Percentiles rank a stretch among this genome's conserved stretches.
phyloP scores from a whole-genome alignment of 2,888 invertebrate species.

The Polyploca ridens region DNA sequence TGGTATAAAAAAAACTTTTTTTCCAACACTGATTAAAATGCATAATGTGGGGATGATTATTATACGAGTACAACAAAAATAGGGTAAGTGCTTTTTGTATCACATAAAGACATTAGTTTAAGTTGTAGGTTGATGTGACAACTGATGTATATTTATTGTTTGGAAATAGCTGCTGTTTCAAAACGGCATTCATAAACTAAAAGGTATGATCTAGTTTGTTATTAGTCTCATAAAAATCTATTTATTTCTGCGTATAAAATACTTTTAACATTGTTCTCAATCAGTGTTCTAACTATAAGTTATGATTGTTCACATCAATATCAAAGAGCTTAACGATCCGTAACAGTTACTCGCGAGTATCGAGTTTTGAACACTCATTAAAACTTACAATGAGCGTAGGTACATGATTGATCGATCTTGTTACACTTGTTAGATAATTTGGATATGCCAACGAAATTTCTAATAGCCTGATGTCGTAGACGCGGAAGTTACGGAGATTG shows the following conservation, averaged over 20 bases:
- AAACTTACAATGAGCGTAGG: background rate
- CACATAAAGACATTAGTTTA: no score
- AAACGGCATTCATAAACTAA: no score
- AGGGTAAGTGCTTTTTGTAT: no score
- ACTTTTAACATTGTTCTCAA: background rate
- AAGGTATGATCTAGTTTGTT: no score
- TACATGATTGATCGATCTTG: constrained; percentile 5
- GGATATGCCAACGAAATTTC: background rate
- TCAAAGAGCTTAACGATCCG: background rate
- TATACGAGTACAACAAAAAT: background rate
- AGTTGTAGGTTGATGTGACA: no score
- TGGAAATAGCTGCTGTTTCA: no score
- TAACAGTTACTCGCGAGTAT: background rate
- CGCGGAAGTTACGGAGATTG: background rate
- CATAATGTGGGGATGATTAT: background rate
- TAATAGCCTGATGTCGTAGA: background rate
- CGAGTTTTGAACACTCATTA: constrained; percentile 2
- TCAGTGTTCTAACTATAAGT: background rate
- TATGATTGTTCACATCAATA: background rate
- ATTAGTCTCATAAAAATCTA: background rate
- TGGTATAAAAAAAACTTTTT: no score
- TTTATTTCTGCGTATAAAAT: background rate
- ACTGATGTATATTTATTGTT: no score
- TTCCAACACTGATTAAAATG: no score
- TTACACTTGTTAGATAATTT: background rate